Evolutionary conservation across 1,140 invertebrate species (phyloP), one percentile per base, ranked within the genome.

Genomic region (Lepidurus packardi): DNA sequence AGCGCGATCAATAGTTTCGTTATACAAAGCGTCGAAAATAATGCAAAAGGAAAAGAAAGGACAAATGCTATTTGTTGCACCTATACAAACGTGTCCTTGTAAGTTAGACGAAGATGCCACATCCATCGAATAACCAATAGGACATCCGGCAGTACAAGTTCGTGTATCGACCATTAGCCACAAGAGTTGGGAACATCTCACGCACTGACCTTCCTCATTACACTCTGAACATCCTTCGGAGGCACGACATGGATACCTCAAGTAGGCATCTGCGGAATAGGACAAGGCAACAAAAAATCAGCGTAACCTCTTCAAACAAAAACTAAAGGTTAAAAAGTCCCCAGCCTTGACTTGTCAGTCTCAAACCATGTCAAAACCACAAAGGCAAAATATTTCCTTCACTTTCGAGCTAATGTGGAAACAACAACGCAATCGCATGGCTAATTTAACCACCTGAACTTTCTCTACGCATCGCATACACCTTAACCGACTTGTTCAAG

Each of bases 31-130:
- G 3, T 34, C 34, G 34, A 34, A 34, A 34, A 34, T 34, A 34
- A 34, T 34, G 4, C 34, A 34, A 34, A 34, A 34, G 25, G 25
- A 2, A 65, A 65, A 65, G 16, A 21, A 65, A 13, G n/a, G 16
- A 6, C 21, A 65, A n/a, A 9, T 1, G 16, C 6, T 65, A 11
- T 21, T 1, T 65, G 8, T 9, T 9, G 21, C 21, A 65, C 53
- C 53, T 65, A 65, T 65, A 65, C 53, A 65, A 65, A 65, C 53
- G 13, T 65, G 53, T 65, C 53, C 53, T 65, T 65, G 53, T 65
- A 65, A 65, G 1, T 65, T n/a, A 13, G 53, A 21, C 21, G 53
- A 65, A 65, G 53, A 65, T 65, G 53, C 53, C 53, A 65, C 8
- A 65, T 65, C 53, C 53, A 65, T 21, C 16, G 8, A n/a, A 21